Evolutionary conservation across 1,140 invertebrate species (phyloP), one percentile per base, ranked within the genome.

Genomic region (Pantala flavescens): DNA sequence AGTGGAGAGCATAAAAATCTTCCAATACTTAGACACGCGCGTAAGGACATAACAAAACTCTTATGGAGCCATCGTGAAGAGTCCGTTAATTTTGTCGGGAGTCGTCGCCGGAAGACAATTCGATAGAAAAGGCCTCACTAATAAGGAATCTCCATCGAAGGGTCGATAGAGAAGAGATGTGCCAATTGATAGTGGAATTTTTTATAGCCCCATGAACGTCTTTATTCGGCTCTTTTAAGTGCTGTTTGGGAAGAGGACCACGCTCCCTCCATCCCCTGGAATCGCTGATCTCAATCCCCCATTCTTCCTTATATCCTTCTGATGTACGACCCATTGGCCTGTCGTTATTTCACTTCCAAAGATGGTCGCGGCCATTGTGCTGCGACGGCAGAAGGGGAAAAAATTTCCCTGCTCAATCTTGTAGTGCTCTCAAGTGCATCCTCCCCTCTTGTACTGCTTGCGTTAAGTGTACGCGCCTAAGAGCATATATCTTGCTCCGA

Each of bases 281-380:
- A 63, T 63, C 49, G n/a, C 49, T 21, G 49, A 63, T 63, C 49
- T 63, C 49, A 21, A 21, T 63, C 49, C 49, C 43, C 49, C 49
- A 63, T 63, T 63, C 49, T 63, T 63, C 49, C 49, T 14, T 63
- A 63, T 63, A 63, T 63, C 49, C 49, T 63, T 21, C n/a, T 63
- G 49, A 63, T 63, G 49, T 63, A 63, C 49, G 49, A 63, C n/a
- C 49, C 49, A 63, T 63, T 63, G 49, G 3, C 49, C 14, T 63
- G 49, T 63, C 49, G 49, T 63, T 63, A 63, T 63, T 63, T 63
- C 49, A 63, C 49, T 63, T 63, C 49, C 49, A 63, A 63, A 63
- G 49, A 63, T 63, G 49, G 49, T 63, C 49, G n/a, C 16, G 49
- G 12, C 49, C 49, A 63, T 63, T 63, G 49, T 63, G 49, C n/a